Evolutionary conservation across 1,140 invertebrate species (phyloP).

Genomic region (Samia ricini): DNA sequence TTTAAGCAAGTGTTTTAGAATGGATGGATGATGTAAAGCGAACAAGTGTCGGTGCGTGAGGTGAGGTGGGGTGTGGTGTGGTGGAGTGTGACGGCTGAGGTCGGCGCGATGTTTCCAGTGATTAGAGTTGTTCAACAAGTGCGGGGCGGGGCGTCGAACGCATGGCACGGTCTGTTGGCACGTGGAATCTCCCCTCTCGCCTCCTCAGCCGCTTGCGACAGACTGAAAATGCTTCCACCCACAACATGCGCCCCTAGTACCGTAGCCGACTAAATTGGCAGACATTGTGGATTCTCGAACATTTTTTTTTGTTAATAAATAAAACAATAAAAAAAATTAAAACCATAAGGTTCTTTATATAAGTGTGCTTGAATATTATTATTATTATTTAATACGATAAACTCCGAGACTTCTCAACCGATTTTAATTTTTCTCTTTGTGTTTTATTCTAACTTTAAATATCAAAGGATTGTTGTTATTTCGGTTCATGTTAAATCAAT

Average conservation of each 20-base stretch:
- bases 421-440: too few relatives aligned
- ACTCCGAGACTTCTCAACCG: too few relatives aligned
- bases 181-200: conserved; percentile 47
- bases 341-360: conserved; percentile 1
- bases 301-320: not conserved
- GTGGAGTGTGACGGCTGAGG: conserved; percentile 1
- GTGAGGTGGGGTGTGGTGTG: conserved; percentile 19
- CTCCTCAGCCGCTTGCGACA: conserved; percentile 22
- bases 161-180: conserved; percentile 54
- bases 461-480: too few relatives aligned
- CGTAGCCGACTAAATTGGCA: conserved; percentile 55
- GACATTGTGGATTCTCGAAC: conserved; percentile 52
- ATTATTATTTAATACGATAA: too few relatives aligned
- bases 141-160: conserved; percentile 52
- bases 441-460: too few relatives aligned
- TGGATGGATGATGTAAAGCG: not conserved
- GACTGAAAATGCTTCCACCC: conserved; percentile 33
- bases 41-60: not conserved
- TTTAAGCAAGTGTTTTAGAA: conserved; percentile 2
- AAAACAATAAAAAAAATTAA: conserved; percentile 23
- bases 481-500: too few relatives aligned
- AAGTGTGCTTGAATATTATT: too few relatives aligned
- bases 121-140: conserved; percentile 62
- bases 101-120: conserved; percentile 26
- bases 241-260: conserved; percentile 55